These are phyloP conservation scores for Plebejus anna DNA, from an alignment of 2,888 invertebrate genomes.

Conservation along the genomic window DNA sequence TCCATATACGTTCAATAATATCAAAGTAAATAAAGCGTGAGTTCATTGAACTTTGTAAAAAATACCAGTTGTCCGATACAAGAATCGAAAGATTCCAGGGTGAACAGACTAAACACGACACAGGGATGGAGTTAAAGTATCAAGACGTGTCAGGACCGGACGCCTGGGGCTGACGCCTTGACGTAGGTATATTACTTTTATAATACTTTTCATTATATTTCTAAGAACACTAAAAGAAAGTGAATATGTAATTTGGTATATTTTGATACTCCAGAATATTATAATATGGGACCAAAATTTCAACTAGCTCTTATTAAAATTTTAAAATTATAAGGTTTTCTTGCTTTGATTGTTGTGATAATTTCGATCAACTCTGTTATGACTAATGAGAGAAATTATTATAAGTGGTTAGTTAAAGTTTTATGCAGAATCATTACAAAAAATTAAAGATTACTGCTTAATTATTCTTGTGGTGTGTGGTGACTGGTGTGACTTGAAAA, in stretches of 20 bases:
- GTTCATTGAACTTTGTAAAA: not conserved
- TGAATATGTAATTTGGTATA: not conserved
- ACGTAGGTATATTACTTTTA: not conserved
- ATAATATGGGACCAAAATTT: no score
- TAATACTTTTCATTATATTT: not conserved
- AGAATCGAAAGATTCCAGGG: not conserved
- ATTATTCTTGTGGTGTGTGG: no score
- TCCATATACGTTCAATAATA: not conserved
- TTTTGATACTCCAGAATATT: no score
- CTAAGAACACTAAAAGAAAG: not conserved
- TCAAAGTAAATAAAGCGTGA: not conserved
- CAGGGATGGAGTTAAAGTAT: not conserved
- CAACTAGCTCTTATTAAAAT: no score
- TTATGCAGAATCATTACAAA: no score
- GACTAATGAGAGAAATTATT: no score
- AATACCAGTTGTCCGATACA: not conserved
- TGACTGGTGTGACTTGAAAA: no score
- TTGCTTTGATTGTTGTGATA: no score
- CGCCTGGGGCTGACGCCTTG: not conserved
- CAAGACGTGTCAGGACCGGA: conserved; percentile 1
- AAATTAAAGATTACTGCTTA: no score
- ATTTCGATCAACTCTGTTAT: no score
- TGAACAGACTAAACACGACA: not conserved
- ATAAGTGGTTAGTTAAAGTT: no score
- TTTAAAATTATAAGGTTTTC: no score